Conservation (phyloP, 1,140 invertebrate species). For the Drosophila nikananu region DNA sequence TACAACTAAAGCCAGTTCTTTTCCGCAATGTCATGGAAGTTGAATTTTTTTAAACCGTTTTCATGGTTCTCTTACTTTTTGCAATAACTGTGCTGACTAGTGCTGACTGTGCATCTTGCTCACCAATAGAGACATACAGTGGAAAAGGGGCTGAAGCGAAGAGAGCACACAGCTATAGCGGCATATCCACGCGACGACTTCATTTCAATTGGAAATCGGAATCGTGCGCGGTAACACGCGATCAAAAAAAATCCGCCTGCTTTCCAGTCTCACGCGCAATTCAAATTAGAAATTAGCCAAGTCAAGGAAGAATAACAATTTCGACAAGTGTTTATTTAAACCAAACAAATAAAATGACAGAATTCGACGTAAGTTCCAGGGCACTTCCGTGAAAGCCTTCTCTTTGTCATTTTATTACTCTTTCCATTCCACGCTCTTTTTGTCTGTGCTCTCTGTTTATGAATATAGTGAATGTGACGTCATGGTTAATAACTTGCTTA, state of each 20-base stretch:
- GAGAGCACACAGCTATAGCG: slow-evolving; percentile 27
- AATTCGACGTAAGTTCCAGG: slow-evolving; percentile 69
- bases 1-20: neutral
- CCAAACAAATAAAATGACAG: slow-evolving; percentile 47
- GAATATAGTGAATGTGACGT: slow-evolving; percentile 49
- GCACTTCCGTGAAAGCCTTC: slow-evolving; percentile 2
- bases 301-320: neutral
- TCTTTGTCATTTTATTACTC: neutral
- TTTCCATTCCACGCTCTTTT: neutral
- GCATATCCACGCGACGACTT: slow-evolving; percentile 61
- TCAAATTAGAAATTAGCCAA: slow-evolving; percentile 59
- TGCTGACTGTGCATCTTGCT: slow-evolving; percentile 45
- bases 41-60: neutral
- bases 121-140: neutral
- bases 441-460: slow-evolving; percentile 58
- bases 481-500: slow-evolving; percentile 42
- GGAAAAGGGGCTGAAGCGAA: slow-evolving; percentile 3
- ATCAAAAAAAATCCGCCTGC: slow-evolving; percentile 41
- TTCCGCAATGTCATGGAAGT: neutral
- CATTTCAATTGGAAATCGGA: slow-evolving; percentile 78
- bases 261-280: slow-evolving; percentile 53
- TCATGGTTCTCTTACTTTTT: slow-evolving; percentile 21
- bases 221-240: slow-evolving; percentile 53
- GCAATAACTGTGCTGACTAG: slow-evolving; percentile 43
- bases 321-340: slow-evolving; percentile 40